Percentiles rank a stretch among this genome's conserved stretches.
phyloP scores from a whole-genome alignment of 2,888 invertebrate genomes.

The Lamproptera curius region DNA sequence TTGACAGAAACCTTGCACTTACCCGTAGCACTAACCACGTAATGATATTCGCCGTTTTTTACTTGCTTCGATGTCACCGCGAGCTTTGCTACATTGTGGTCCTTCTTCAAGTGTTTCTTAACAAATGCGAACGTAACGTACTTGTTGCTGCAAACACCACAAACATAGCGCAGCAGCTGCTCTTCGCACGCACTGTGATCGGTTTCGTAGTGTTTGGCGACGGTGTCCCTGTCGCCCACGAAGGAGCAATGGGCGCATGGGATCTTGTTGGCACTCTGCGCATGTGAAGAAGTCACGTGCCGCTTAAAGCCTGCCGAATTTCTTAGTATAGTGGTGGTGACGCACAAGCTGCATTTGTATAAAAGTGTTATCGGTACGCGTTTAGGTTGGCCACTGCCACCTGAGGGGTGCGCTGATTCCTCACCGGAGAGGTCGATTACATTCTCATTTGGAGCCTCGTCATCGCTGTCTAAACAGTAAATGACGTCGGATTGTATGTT shows the following conservation, averaged over 20 bases:
- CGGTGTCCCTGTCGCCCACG: conserved; percentile 22
- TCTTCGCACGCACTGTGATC: conserved; percentile 20
- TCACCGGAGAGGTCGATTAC: conserved; percentile 45
- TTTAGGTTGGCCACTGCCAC: not conserved
- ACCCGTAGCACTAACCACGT: not conserved
- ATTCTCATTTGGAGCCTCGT: conserved; percentile 38
- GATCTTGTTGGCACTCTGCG: conserved; percentile 9
- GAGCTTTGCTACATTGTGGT: conserved; percentile 1
- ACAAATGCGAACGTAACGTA: not conserved
- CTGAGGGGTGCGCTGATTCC: not conserved
- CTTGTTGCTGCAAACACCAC: conserved; percentile 4
- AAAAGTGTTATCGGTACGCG: conserved; percentile 25
- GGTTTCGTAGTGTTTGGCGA: conserved; percentile 40
- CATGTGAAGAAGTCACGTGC: conserved; percentile 36
- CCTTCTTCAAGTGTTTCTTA: conserved; percentile 7
- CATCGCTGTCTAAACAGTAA: conserved; percentile 61
- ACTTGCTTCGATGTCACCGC: conserved; percentile 1
- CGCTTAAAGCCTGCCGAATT: conserved; percentile 36
- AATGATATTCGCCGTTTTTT: not conserved
- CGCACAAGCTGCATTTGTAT: conserved; percentile 47
- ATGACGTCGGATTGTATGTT: conserved; percentile 33
- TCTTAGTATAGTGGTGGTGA: conserved; percentile 24
- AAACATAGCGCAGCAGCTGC: not conserved
- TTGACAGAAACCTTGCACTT: not conserved
- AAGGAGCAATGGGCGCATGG: conserved; percentile 33